Evolutionary conservation across 2,797 vertebrate species (phyloP), one percentile per base, ranked within the genome.

Genomic region (Amazona finschi): DNA sequence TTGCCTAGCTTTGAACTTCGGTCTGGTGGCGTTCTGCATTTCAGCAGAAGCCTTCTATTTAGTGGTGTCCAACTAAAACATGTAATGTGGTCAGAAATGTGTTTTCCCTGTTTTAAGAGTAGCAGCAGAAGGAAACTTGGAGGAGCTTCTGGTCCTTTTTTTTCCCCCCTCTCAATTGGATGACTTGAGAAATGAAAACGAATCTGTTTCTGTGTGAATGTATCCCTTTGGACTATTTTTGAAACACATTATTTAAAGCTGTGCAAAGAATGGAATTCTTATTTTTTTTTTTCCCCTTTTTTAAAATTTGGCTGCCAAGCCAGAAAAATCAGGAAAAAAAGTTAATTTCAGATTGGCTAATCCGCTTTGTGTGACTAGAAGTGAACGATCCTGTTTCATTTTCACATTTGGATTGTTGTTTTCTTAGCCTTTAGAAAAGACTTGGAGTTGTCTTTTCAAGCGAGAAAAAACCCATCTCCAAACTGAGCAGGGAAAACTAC

Each of bases 61-160:
- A 57, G 13, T 66, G 76, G 86, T 80, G 86, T 97, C 96, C 97
- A 97, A 97, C 85, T 86, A 92, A 97, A 97, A 97, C 96, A 97
- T 96, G 94, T 97, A 93, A 96, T 96, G 95, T 95, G 95, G 95
- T 95, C 95, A 96, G 87, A 95, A 96, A 96, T 95, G 91, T 93
- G 89, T 84, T 96, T 96, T 95, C 87, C 85, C 79, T 87, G 55
- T 94, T 96, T 94, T 81, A 95, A 93, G 90, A 95, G 89, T 22
- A 95, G 92, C 47, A 81, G 74, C 72, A 94, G 87, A 88, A 93
- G 86, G 96, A 96, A 96, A 95, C 72, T 94, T 94, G 91, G 93
- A 96, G 95, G 64, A 97, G 89, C 89, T 96, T 95, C 94, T 95
- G 90, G 87, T 95, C 90, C 30, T 27, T 70, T 75, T 85, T 87